Percentiles rank a stretch among this genome's conserved stretches.
Evolutionary conservation across 2,113 vertebrate genomes (phyloP).

Genomic region (Chauna torquata): DNA sequence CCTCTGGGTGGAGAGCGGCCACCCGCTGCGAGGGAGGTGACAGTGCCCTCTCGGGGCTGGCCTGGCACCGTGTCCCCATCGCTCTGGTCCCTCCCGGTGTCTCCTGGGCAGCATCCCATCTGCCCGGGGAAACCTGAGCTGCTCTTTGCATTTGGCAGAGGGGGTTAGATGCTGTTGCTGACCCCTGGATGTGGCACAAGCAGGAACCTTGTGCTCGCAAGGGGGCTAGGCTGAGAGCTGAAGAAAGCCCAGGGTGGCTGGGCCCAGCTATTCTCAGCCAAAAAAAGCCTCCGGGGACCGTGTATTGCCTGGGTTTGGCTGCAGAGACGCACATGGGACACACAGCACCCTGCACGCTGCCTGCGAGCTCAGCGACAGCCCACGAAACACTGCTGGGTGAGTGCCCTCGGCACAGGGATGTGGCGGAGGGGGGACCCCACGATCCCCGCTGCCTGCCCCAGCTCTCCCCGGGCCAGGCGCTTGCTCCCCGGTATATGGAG

Average conservation of each 20-base stretch:
- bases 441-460: not conserved
- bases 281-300: too few species aligned
- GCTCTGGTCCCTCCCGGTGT: not conserved
- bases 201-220: too few species aligned
- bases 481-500: not conserved
- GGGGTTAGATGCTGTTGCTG: too few species aligned
- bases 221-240: too few species aligned
- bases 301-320: too few species aligned
- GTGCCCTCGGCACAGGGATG: rapidly evolving
- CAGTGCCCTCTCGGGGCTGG: not conserved
- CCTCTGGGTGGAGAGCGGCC: not conserved
- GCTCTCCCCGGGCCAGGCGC: rapidly evolving
- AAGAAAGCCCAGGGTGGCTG: too few species aligned
- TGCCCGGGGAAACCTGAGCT: not conserved
- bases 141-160: not conserved
- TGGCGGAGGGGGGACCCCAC: not conserved
- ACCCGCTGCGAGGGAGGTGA: too few species aligned
- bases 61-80: not conserved
- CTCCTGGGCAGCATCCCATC: too few species aligned
- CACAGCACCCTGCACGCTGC: too few species aligned
- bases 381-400: rapidly evolving
- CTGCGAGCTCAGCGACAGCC: not conserved
- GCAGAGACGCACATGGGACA: too few species aligned
- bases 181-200: too few species aligned
- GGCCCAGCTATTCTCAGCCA: too few species aligned